A percentile compares a stretch with the other conserved stretches of the same genome.
phyloP scores from a whole-genome alignment of 1,140 invertebrate genomes.

The Lepidurus packardi region DNA sequence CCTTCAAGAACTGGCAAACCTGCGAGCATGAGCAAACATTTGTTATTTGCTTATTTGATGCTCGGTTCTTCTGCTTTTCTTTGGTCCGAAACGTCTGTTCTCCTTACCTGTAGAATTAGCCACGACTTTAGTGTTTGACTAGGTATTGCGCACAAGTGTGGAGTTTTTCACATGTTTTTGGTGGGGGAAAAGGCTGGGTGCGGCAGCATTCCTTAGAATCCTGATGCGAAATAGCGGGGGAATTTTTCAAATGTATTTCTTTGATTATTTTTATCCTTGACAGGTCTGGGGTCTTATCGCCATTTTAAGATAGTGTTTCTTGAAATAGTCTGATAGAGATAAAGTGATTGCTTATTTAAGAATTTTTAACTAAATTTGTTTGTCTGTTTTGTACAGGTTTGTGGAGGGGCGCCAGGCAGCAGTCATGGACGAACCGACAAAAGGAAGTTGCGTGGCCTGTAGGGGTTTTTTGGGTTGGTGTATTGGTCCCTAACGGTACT shows the following conservation, averaged over 20 bases:
- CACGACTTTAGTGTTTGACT: background rate
- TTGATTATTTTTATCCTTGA: background rate
- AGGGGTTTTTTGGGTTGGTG: background rate
- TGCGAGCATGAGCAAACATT: slow-evolving; percentile 17
- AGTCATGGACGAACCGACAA: background rate
- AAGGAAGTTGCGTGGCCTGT: slow-evolving; percentile 18
- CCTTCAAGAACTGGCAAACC: background rate
- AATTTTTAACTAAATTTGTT: background rate
- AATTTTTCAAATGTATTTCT: background rate
- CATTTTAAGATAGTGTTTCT: background rate
- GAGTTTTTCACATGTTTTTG: background rate
- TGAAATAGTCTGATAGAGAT: background rate
- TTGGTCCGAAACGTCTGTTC: background rate
- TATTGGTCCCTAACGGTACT: slow-evolving; percentile 19
- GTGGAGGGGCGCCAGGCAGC: background rate
- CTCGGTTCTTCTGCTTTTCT: background rate
- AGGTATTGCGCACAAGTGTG: background rate
- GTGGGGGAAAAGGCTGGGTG: background rate
- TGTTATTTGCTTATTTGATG: slow-evolving; percentile 6
- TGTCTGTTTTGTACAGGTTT: background rate
- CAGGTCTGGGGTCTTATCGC: background rate
- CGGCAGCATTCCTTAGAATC: background rate
- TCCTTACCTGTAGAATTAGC: slow-evolving; percentile 8
- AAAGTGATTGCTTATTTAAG: background rate
- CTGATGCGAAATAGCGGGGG: background rate